phyloP scores from a whole-genome alignment of 2,113 vertebrate species.

The Aramus guarauna region DNA sequence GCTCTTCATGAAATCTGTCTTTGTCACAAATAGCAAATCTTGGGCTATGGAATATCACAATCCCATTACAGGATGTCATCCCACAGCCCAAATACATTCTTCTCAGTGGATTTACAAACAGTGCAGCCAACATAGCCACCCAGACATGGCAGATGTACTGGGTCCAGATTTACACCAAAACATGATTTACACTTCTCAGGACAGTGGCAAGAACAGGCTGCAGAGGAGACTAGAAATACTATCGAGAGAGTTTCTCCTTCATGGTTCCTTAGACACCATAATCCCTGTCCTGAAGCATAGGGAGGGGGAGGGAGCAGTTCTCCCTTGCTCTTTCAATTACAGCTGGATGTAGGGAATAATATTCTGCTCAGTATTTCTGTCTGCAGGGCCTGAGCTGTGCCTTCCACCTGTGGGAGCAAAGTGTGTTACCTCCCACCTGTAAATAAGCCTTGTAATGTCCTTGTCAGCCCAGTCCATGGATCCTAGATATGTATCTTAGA shows the following conservation, averaged over 20 bases:
- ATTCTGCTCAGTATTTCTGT: neutral
- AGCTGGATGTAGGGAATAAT: neutral
- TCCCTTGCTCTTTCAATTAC: neutral
- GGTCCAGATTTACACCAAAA: neutral
- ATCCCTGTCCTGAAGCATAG: neutral
- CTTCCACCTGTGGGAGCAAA: neutral
- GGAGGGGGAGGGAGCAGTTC: neutral
- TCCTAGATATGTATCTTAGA: neutral
- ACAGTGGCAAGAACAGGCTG: neutral
- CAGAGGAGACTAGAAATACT: constrained; percentile 30
- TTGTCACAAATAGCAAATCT: constrained; percentile 65
- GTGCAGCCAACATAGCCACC: neutral
- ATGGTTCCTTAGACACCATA: constrained; percentile 53
- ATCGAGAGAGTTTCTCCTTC: constrained; percentile 56
- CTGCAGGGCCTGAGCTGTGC: neutral
- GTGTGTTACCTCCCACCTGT: neutral
- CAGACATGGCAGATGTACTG: constrained; percentile 41
- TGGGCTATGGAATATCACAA: constrained; percentile 51
- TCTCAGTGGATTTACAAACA: constrained; percentile 62
- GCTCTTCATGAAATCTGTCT: constrained; percentile 56
- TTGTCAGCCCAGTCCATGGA: neutral
- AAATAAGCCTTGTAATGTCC: neutral
- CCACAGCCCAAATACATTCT: constrained; percentile 59
- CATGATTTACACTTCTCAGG: constrained; percentile 53
- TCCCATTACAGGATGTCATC: constrained; percentile 70